A percentile compares a stretch with the other conserved stretches of the same genome.
phyloP scores from a whole-genome alignment of 2,888 invertebrate genomes.

The Eristalis pertinax region DNA sequence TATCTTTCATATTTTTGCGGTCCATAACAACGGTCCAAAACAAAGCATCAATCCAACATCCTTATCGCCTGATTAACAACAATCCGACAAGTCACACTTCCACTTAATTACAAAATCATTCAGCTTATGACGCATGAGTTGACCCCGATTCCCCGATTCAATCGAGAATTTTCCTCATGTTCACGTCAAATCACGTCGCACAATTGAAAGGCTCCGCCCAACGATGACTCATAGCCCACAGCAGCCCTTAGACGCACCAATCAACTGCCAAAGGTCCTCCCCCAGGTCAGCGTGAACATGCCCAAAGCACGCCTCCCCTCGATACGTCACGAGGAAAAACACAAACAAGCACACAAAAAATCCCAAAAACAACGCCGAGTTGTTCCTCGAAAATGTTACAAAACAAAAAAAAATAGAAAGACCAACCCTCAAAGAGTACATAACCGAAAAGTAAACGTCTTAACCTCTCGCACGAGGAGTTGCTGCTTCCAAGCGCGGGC shows the following conservation, averaged over 20 bases:
- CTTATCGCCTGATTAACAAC: not conserved
- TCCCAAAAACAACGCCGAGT: conserved; percentile 1
- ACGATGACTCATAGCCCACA: conserved; percentile 59
- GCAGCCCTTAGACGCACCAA: conserved; percentile 33
- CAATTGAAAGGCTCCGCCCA: conserved; percentile 27
- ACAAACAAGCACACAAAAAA: not conserved
- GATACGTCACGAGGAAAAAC: not conserved
- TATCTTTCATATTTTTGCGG: not conserved
- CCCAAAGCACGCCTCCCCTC: conserved; percentile 10
- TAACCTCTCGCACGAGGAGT: conserved; percentile 52
- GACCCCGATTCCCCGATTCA: not conserved
- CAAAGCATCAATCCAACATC: not conserved
- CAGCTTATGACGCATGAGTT: conserved; percentile 34
- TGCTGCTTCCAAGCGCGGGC: conserved; percentile 23
- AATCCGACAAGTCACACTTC: conserved; percentile 16
- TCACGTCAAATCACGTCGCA: conserved; percentile 33
- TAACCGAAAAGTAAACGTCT: conserved; percentile 50
- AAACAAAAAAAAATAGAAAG: conserved; percentile 41
- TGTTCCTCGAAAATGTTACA: too few species aligned
- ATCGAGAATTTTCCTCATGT: conserved; percentile 16
- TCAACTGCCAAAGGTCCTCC: conserved; percentile 32
- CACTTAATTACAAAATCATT: conserved; percentile 8
- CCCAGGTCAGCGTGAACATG: conserved; percentile 47
- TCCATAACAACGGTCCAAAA: not conserved
- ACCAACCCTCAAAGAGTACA: conserved; percentile 27